Conservation (phyloP, 1,140 invertebrate species). For the Maconellicoccus hirsutus region DNA sequence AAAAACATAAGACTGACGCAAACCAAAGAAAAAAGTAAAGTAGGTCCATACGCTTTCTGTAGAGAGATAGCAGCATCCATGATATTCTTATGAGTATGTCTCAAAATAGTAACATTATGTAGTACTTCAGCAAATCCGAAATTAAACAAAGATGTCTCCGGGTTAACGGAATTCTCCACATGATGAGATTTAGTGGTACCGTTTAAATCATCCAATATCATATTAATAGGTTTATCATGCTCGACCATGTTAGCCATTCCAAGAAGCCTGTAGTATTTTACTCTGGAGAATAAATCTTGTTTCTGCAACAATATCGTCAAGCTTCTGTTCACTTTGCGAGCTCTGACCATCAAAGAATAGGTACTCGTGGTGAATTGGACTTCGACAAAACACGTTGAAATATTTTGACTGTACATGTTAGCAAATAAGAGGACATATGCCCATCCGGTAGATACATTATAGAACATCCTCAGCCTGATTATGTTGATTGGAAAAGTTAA, state of each 20-base stretch:
- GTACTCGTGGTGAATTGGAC: not conserved
- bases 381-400: not conserved
- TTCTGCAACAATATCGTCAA: not conserved
- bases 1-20: conserved; percentile 1
- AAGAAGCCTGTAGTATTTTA: not conserved
- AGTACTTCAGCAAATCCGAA: not conserved
- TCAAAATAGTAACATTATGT: not conserved
- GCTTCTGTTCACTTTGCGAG: conserved; percentile 2
- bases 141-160: not conserved
- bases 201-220: not conserved
- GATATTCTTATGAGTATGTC: not conserved
- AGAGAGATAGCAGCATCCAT: not conserved
- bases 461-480: not conserved
- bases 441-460: not conserved
- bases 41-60: not conserved
- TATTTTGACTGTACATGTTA: conserved; percentile 1
- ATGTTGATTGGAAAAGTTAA: not conserved
- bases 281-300: not conserved
- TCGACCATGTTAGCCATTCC: not conserved
- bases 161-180: not conserved
- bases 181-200: not conserved
- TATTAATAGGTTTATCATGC: not conserved
- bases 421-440: not conserved
- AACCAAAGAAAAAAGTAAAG: conserved; percentile 13
- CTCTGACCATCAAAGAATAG: not conserved